Conservation (phyloP, 2,797 vertebrate genomes). For the Sphaeramia orbicularis region DNA sequence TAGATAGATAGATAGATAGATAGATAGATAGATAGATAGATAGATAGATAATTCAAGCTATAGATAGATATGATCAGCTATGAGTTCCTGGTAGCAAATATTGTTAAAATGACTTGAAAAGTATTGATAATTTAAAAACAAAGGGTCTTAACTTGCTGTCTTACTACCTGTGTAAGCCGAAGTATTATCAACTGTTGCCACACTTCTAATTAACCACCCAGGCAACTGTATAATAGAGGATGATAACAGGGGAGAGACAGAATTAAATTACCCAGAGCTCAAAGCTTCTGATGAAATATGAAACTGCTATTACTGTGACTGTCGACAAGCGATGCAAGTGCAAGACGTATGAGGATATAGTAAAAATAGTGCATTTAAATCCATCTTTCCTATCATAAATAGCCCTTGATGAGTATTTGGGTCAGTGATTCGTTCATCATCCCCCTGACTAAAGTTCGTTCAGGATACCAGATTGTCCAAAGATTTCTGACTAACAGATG, state of each 20-base stretch:
- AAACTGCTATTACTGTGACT: slow-evolving; percentile 20
- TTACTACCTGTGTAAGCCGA: slow-evolving; percentile 11
- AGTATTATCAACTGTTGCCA: slow-evolving; percentile 41
- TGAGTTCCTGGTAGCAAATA: not conserved
- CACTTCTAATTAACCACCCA: slow-evolving; percentile 70
- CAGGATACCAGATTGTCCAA: not conserved
- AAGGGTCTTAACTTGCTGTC: slow-evolving; percentile 14
- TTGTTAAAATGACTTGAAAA: not conserved
- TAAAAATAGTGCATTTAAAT: slow-evolving; percentile 3
- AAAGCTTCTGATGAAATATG: slow-evolving; percentile 31
- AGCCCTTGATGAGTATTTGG: not conserved
- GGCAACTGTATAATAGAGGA: slow-evolving; percentile 61
- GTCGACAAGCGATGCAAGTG: slow-evolving; percentile 16
- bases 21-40: too few relatives aligned
- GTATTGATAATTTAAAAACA: slow-evolving; percentile 2
- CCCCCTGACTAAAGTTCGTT: too few relatives aligned
- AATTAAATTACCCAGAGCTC: slow-evolving; percentile 56
- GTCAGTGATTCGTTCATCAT: not conserved
- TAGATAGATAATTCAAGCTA: too few relatives aligned
- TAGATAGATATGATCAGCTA: not conserved
- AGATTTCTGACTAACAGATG: slow-evolving; percentile 55
- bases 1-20: too few relatives aligned
- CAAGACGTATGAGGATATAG: not conserved
- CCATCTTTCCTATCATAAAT: not conserved
- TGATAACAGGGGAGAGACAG: slow-evolving; percentile 57